phyloP scores from a whole-genome alignment of 2,797 vertebrate genomes.

The Gouania willdenowi region DNA sequence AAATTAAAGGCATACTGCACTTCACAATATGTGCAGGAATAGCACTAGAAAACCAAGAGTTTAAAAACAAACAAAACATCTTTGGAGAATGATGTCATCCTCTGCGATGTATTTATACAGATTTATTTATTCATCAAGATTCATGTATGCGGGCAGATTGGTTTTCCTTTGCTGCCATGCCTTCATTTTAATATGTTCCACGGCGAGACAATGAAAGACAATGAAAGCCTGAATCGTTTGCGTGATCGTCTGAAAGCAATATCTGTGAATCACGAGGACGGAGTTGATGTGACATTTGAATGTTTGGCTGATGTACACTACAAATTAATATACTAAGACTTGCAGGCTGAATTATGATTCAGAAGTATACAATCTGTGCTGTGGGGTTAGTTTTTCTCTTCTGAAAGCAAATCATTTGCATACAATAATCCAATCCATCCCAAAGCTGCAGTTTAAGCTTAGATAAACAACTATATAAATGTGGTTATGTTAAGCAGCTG shows the following conservation, averaged over 20 bases:
- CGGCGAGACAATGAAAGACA: conserved; percentile 3
- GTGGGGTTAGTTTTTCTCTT: neutral
- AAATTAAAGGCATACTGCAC: neutral
- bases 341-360: conserved; percentile 9
- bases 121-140: no score
- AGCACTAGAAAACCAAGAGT: neutral
- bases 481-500: no score
- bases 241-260: conserved; percentile 33
- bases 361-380: conserved; percentile 1
- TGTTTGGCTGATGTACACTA: conserved; percentile 19
- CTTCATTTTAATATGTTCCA: conserved; percentile 19
- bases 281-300: conserved; percentile 35
- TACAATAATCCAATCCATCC: neutral
- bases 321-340: conserved; percentile 7
- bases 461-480: no score
- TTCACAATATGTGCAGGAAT: neutral
- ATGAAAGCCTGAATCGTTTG: conserved; percentile 25
- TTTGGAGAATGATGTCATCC: no score
- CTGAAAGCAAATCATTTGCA: conserved; percentile 5
- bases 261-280: conserved; percentile 9
- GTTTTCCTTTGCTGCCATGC: conserved; percentile 5
- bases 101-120: no score
- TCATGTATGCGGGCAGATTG: no score
- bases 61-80: no score
- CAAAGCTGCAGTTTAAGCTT: neutral